Percentiles rank a stretch among this genome's conserved stretches.
Evolutionary conservation across 1,140 invertebrate species (phyloP).

Genomic region (Caerostris extrusa): DNA sequence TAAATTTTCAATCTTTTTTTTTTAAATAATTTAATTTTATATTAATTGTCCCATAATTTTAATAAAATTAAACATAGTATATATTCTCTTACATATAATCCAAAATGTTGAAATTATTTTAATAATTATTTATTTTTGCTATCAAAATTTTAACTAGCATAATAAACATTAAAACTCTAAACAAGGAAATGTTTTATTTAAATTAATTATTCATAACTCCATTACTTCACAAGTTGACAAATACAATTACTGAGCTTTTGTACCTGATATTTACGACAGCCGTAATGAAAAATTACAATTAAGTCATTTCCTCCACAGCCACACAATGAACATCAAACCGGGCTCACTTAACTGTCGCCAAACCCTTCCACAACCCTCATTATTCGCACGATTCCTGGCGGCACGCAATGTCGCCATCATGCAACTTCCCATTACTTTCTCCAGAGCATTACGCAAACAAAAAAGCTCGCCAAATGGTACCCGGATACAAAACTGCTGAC

Average conservation of each 20-base stretch:
- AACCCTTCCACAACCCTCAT: neutral
- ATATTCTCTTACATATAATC: too few relatives aligned
- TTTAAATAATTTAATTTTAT: too few relatives aligned
- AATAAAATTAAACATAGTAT: too few relatives aligned
- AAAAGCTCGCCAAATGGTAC: slow-evolving; percentile 10
- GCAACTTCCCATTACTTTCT: slow-evolving; percentile 33
- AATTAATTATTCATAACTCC: neutral
- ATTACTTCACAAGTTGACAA: neutral
- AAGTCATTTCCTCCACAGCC: neutral
- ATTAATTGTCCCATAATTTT: too few relatives aligned
- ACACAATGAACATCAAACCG: neutral
- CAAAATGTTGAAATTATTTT: too few relatives aligned
- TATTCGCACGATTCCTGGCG: neutral
- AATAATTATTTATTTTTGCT: too few relatives aligned
- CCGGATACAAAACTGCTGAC: slow-evolving; percentile 26
- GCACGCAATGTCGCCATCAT: slow-evolving; percentile 3
- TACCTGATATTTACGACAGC: neutral
- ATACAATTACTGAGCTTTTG: neutral
- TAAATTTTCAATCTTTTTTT: too few relatives aligned
- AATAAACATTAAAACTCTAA: too few relatives aligned
- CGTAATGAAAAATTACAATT: neutral
- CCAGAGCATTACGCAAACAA: slow-evolving; percentile 15
- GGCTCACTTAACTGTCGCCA: neutral
- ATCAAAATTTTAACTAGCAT: too few relatives aligned
- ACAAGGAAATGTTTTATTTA: neutral